Evolutionary conservation across 2,113 vertebrate species (phyloP), one percentile per base, ranked within the genome.

Genomic region (Tachuris rubrigastra): DNA sequence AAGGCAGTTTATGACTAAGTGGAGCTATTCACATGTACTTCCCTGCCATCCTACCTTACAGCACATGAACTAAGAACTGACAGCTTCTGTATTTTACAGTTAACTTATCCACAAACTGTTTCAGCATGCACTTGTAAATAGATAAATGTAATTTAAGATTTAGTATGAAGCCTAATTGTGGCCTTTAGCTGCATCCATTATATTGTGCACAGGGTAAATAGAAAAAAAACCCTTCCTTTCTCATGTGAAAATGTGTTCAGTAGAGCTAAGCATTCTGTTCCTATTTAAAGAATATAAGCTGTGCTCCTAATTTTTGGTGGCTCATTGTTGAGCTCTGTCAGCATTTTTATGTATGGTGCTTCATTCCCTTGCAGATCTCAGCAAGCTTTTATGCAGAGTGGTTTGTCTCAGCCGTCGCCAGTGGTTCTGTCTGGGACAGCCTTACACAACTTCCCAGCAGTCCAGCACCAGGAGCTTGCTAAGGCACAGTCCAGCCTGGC

Each of bases 301-400:
- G 2, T 52, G 37, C 31, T 59, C 9, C 41, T 85, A 5, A 7
- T 49, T 85, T 76, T 21, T 76, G 44, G 23, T 74, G 41, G 11
- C 14, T 83, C 11, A 1, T 49, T 62, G 37, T 47, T 77, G 73
- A 79, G 8, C 46, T 55, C 12, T 66, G 35, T 60, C 56, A 74
- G 21, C 14, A 50, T 76, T 85, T 68, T 86, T 46, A 68, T n/a
- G 53, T 46, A 1, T n/a, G 46, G 25, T 35, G 4, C 25, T 87
- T 87, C 31, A 50, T 65, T 95, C 37, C 90, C 47, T 65, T 81
- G 8, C 96, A 99, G 99, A 97, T 99, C 99, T 30, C 99, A 99
- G 95, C 99, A 99, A 95, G 98, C 99, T 8, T 99, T 99, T 96
- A 99, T 99, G 99, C 99, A 99, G 59, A 99, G 98, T 97, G 99